Conservation (phyloP, 2,797 vertebrate species). For the Tolypeutes matacus region DNA sequence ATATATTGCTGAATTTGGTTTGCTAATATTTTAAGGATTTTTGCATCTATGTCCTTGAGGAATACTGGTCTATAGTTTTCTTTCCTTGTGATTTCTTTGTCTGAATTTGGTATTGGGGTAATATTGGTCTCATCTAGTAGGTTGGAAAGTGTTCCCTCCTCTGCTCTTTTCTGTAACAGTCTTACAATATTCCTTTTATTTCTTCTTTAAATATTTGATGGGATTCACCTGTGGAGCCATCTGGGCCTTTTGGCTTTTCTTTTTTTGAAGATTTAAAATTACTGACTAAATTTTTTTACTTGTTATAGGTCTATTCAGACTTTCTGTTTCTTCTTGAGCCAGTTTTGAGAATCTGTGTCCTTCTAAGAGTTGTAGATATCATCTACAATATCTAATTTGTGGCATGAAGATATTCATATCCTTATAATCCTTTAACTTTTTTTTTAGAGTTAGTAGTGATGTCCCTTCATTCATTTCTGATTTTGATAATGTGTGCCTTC, state of each 20-base stretch:
- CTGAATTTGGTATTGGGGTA: constrained; percentile 6
- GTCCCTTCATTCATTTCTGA: too few species aligned
- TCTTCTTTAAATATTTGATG: constrained; percentile 40
- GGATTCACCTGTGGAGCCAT: constrained; percentile 7
- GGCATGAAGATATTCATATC: not conserved
- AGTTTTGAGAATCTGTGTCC: constrained; percentile 14
- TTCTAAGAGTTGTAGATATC: constrained; percentile 11
- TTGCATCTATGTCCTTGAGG: not conserved
- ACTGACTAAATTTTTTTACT: constrained; percentile 8
- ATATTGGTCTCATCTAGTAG: not conserved
- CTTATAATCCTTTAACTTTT: constrained; percentile 28
- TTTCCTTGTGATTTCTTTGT: not conserved
- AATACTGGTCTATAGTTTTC: constrained; percentile 17
- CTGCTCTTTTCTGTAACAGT: not conserved
- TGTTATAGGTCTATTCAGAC: constrained; percentile 12
- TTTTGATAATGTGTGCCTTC: too few species aligned
- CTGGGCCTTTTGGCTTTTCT: not conserved
- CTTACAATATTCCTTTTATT: not conserved
- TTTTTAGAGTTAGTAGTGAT: not conserved
- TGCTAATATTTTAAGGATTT: constrained; percentile 40
- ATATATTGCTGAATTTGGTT: constrained; percentile 35
- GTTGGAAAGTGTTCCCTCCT: not conserved
- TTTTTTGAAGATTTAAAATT: constrained; percentile 20
- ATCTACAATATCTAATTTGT: not conserved
- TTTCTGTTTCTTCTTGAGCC: constrained; percentile 10